Evolutionary conservation across 2,888 invertebrate genomes (phyloP).

Genomic region (Drosophila kanekoi): DNA sequence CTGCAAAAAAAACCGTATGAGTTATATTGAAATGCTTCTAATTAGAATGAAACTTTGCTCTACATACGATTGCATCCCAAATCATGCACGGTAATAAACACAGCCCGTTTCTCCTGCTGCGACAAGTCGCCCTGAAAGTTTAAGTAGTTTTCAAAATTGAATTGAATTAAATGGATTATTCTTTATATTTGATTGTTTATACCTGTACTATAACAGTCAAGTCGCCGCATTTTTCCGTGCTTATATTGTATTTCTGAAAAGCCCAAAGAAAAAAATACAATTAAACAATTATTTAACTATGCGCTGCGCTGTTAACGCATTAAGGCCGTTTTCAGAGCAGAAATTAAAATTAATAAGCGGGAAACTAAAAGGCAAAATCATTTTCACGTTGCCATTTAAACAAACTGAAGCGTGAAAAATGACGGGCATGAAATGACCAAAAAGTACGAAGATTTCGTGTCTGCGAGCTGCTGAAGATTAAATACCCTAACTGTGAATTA

Average conservation of each 20-base stretch:
- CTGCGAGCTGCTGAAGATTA: background rate
- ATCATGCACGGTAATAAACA: slow-evolving; percentile 95
- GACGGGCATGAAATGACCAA: slow-evolving; percentile 82
- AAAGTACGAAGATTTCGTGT: slow-evolving; percentile 27
- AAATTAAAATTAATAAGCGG: slow-evolving; percentile 22
- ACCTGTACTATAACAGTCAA: slow-evolving; percentile 92
- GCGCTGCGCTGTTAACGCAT: too few relatives aligned
- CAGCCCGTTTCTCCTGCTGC: slow-evolving; percentile 92
- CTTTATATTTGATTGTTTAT: background rate
- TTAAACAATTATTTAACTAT: slow-evolving; percentile 35
- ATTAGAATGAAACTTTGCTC: slow-evolving; percentile 13
- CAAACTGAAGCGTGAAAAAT: slow-evolving; percentile 70
- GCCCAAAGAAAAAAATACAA: slow-evolving; percentile 69
- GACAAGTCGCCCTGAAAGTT: slow-evolving; percentile 90
- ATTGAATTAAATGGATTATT: background rate
- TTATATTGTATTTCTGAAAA: slow-evolving; percentile 90
- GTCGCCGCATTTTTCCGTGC: slow-evolving; percentile 90
- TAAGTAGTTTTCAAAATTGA: background rate
- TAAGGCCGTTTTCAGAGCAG: slow-evolving; percentile 27
- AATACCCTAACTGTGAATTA: slow-evolving; percentile 9
- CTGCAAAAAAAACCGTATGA: slow-evolving; percentile 85
- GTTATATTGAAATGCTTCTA: background rate
- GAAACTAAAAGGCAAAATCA: slow-evolving; percentile 53
- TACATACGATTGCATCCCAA: slow-evolving; percentile 92
- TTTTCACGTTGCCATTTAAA: slow-evolving; percentile 58